Percentiles rank a stretch among this genome's conserved stretches.
These are phyloP conservation scores for Pasiphila rectangulata DNA, from an alignment of 2,888 invertebrate genomes.

Conservation along the genomic window DNA sequence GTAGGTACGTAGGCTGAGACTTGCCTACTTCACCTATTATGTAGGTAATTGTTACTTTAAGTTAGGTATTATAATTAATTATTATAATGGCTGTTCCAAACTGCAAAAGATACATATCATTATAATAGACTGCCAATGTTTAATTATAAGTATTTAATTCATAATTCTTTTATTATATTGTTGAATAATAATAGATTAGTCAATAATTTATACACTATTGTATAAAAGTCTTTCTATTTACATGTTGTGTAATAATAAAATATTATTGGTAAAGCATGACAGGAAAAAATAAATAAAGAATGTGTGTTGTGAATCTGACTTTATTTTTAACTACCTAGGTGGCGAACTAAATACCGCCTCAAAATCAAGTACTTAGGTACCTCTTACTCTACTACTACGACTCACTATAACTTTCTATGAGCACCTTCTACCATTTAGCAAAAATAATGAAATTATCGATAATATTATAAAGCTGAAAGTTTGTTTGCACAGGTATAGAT, in stretches of 20 bases:
- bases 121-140: slow-evolving; percentile 78
- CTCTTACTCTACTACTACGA: too few relatives aligned
- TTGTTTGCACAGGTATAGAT: too few relatives aligned
- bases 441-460: too few relatives aligned
- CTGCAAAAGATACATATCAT: slow-evolving; percentile 80
- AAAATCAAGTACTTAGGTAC: too few relatives aligned
- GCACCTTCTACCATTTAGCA: too few relatives aligned
- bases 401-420: too few relatives aligned
- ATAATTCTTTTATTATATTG: slow-evolving; percentile 71
- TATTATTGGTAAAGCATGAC: slow-evolving; percentile 60
- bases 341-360: neutral
- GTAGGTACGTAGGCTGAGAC: neutral
- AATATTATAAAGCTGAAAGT: too few relatives aligned
- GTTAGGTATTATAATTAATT: slow-evolving; percentile 27
- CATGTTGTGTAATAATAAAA: slow-evolving; percentile 79
- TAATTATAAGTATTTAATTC: slow-evolving; percentile 37
- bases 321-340: slow-evolving; percentile 22
- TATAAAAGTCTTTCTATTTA: slow-evolving; percentile 81
- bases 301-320: slow-evolving; percentile 71
- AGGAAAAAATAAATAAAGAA: slow-evolving; percentile 70
- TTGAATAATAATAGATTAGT: slow-evolving; percentile 74
- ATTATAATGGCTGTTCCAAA: slow-evolving; percentile 77
- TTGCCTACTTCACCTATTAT: neutral
- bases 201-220: slow-evolving; percentile 78
- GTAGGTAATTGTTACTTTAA: slow-evolving; percentile 30